Base-by-base conservation (phyloP, 2,113 vertebrate genomes). In the Microcebus tavaratra region DNA sequence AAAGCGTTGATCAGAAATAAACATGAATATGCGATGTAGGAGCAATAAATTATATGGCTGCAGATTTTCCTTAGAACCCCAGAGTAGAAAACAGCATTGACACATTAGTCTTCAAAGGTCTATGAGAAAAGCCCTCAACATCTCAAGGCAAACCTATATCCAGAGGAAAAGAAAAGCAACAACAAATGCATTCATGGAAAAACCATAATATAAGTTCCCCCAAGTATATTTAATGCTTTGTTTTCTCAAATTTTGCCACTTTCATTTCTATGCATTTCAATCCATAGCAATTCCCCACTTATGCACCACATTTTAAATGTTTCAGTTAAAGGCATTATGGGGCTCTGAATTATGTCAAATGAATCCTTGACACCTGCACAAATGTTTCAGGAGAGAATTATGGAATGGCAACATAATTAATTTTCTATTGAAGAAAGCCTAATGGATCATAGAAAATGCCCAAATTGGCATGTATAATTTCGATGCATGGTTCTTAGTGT, bases 361-460 rank as follows among this genome's bases (percentile, higher is more conserved):
- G 12, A 12, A 42, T 95, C 34, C 42, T 94, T 97, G 85, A 96
- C 87, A 95, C 72, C 72, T 92, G 75, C 6, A 5, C 80, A 90
- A 84, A 93, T 91, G 5, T 89, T 98, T 97, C 57, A 63, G 34
- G 87, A 81, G 76, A 98, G 39, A 92, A 92, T 97, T 97, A 97
- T 94, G 88, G 29, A 97, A 90, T 90, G 93, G 2, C 57, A 97
- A 39, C 14, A 76, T 86, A 93, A 97, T 94, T 98, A 93, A 83
- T 97, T 97, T 89, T 92, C 81, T 94, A 88, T 76, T 81, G 2
- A 95, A 72, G 59, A 91, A 95, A 96, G n/a, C 73, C 61, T 96
- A 95, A 89, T 88, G 94, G 84, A 94, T 96, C 34, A 85, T 27
- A 97, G 68, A 97, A 97, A 97, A 97, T 85, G 73, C 36, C 27